phyloP scores from a whole-genome alignment of 1,140 invertebrate species.

The Lepidurus arcticus region DNA sequence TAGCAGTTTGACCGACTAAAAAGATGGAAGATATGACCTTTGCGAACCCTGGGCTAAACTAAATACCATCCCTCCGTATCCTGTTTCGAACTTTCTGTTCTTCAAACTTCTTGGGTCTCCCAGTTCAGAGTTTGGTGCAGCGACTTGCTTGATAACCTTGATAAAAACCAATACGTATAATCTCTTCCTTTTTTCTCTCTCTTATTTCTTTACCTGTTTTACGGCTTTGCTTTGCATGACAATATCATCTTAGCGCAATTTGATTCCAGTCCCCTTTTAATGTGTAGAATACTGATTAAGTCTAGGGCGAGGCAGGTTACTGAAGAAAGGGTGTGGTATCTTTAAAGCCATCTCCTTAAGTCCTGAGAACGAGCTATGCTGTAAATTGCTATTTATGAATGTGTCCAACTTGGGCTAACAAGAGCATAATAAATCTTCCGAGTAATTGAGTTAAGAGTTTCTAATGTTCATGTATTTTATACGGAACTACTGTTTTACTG shows the following conservation, averaged over 20 bases:
- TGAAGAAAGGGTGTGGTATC: constrained; percentile 2
- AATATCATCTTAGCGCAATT: not conserved
- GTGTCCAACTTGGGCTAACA: not conserved
- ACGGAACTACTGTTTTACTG: not conserved
- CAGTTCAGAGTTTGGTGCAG: too few relatives aligned
- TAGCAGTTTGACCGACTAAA: too few relatives aligned
- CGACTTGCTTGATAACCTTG: too few relatives aligned
- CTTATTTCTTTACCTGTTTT: too few relatives aligned
- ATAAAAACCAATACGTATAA: too few relatives aligned
- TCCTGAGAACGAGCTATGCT: not conserved
- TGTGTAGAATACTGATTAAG: not conserved
- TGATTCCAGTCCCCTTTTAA: not conserved
- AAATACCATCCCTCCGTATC: too few relatives aligned
- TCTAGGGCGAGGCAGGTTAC: not conserved
- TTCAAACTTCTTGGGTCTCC: too few relatives aligned
- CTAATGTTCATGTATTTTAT: not conserved
- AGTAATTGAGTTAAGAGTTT: not conserved
- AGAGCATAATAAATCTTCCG: not conserved
- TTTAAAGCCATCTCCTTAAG: not conserved
- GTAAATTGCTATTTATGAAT: not conserved
- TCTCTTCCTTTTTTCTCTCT: too few relatives aligned
- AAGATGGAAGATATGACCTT: too few relatives aligned
- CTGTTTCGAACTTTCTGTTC: too few relatives aligned
- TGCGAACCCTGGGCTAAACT: too few relatives aligned
- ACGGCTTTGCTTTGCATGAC: too few relatives aligned